Conservation (phyloP, 2,113 vertebrate species). For the Greenwoodochromis staneri region DNA sequence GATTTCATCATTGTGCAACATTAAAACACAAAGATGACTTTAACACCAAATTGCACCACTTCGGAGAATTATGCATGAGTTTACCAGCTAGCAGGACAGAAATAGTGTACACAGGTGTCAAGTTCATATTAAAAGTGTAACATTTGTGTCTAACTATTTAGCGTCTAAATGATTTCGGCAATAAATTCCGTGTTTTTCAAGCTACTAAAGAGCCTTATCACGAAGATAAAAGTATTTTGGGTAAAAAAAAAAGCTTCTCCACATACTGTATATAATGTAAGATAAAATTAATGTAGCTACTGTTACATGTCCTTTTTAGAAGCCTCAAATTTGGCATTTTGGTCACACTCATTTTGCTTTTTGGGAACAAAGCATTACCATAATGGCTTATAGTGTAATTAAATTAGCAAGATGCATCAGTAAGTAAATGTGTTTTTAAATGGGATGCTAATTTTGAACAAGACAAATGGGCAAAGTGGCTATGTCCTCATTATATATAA, state of each 20-base stretch:
- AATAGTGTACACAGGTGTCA: neutral
- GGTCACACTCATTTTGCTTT: neutral
- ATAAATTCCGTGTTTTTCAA: neutral
- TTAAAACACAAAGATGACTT: neutral
- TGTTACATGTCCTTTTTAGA: neutral
- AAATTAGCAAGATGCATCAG: neutral
- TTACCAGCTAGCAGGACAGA: neutral
- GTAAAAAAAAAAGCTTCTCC: neutral
- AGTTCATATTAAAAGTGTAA: neutral
- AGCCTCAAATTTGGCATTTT: neutral
- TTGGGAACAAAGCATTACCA: neutral
- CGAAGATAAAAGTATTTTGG: neutral
- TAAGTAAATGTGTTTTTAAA: neutral
- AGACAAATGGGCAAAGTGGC: neutral
- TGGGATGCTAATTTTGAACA: neutral
- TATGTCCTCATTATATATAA: neutral
- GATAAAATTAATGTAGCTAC: neutral
- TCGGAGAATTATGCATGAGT: neutral
- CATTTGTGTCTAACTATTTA: neutral
- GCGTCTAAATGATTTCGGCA: rapidly evolving
- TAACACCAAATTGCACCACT: neutral
- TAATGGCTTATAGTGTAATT: neutral
- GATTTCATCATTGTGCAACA: neutral
- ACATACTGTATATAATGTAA: neutral
- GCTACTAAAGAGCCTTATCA: neutral